These are phyloP conservation scores for Strix occidentalis DNA, from an alignment of 2,797 vertebrate species.

Conservation along the genomic window DNA sequence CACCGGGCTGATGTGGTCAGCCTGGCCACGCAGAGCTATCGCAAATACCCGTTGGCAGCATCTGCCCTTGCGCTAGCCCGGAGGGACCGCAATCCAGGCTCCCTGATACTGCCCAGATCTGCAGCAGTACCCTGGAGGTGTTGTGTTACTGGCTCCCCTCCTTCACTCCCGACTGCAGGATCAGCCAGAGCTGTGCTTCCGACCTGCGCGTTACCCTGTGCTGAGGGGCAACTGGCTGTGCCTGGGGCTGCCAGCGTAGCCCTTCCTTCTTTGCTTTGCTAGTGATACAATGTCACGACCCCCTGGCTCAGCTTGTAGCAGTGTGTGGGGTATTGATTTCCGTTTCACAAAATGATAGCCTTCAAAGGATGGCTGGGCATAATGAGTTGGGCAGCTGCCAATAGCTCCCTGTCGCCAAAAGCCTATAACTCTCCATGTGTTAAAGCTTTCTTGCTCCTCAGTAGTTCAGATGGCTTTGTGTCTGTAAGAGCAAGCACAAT, in stretches of 20 bases:
- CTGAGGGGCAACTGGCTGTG: fast-evolving
- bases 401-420: not conserved
- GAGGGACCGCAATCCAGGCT: not conserved
- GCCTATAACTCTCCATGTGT: not conserved
- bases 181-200: fast-evolving
- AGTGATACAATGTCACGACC: fast-evolving
- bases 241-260: fast-evolving
- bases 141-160: not conserved
- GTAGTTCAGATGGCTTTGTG: slow-evolving; percentile 36
- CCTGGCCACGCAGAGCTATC: not conserved
- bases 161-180: not conserved
- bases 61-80: not conserved
- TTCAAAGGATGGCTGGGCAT: slow-evolving; percentile 20
- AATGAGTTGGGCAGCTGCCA: slow-evolving; percentile 48
- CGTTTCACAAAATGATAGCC: not conserved
- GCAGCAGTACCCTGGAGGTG: not conserved
- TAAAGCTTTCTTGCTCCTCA: slow-evolving; percentile 23
- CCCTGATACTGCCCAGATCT: not conserved
- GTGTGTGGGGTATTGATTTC: not conserved
- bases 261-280: not conserved
- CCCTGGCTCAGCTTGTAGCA: not conserved
- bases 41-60: not conserved
- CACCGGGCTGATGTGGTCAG: not conserved
- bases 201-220: fast-evolving
- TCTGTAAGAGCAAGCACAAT: not conserved